A percentile compares a stretch with the other conserved stretches of the same genome.
Conservation (phyloP, 2,888 invertebrate genomes). For the Thereva unica region DNA sequence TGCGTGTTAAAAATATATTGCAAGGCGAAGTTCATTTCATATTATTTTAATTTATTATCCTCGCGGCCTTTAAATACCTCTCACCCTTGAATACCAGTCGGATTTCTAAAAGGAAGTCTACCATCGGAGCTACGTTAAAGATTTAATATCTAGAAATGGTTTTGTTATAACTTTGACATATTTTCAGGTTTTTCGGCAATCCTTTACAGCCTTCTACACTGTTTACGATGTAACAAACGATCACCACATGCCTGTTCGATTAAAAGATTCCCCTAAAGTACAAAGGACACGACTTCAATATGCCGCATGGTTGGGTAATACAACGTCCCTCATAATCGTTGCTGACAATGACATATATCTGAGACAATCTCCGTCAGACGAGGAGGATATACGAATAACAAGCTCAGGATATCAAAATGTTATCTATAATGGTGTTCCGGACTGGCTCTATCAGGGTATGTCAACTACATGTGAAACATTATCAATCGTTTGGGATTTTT, state of each 20-base stretch:
- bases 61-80: too few relatives aligned
- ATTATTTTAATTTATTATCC: too few relatives aligned
- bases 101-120: too few relatives aligned
- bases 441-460: conserved; percentile 95
- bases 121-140: conserved; percentile 2
- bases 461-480: not conserved
- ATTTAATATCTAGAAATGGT: conserved; percentile 9
- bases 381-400: conserved; percentile 73
- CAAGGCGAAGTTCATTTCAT: too few relatives aligned
- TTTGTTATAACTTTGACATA: conserved; percentile 43
- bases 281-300: conserved; percentile 78
- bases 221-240: conserved; percentile 90
- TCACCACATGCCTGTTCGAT: conserved; percentile 83
- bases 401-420: conserved; percentile 76
- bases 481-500: not conserved
- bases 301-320: conserved; percentile 80
- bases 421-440: conserved; percentile 90
- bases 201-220: conserved; percentile 86
- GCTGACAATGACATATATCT: conserved; percentile 90
- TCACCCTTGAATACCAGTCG: too few relatives aligned
- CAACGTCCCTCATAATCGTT: conserved; percentile 76
- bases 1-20: too few relatives aligned
- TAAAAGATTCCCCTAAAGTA: conserved; percentile 73
- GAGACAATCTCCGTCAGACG: conserved; percentile 70
- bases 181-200: conserved; percentile 81